Base-by-base conservation (phyloP, 2,888 invertebrate genomes). In the Lingula anatina region DNA sequence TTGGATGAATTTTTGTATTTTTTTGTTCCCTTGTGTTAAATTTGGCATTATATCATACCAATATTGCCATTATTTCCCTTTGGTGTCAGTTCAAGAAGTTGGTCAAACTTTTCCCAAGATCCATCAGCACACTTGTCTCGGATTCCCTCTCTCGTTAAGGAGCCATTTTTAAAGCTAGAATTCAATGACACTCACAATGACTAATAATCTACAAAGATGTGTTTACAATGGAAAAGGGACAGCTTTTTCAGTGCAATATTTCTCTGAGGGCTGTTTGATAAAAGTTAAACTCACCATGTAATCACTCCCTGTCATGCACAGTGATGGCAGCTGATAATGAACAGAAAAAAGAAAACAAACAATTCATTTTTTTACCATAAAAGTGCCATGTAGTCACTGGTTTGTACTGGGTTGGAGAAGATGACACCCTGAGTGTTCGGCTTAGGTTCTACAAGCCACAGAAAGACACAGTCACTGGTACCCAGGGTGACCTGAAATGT, bases 61-160 rank as follows among this genome's bases (percentile, higher is more conserved):
- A 94, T 86, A 70, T 91, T 90, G 3, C 95, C 95, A 78, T 89
- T 87, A 74, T 96, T 97, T 21, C 96, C 96, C 51, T 90, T 81
- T 0, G 91, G 90, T 0, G 93, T 90, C 23, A 86, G 84, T 23
- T 86, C 83, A 36, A 97, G 77, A 41, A 92, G 75, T 62, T 89
- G 85, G 66, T 86, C 86, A 72, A 96, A 95, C 24, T 84, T 83
- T 2, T 87, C 84, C 96, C 96, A 95, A 47, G 85, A 86, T 12
- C 84, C 82, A 31, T 85, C 86, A 0, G 87, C 88, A 49, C 86
- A 83, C 20, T 81, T 76, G 68, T 89, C 83, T 46, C 90, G 80
- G 47, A 93, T 87, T 65, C 85, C 81, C 79, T 96, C 93, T 18
- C 97, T 81, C 0, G 91, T 91, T 23, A 95, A 77, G 0, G 95